phyloP scores from a whole-genome alignment of 1,140 invertebrate genomes.

The Oncopeltus fasciatus region DNA sequence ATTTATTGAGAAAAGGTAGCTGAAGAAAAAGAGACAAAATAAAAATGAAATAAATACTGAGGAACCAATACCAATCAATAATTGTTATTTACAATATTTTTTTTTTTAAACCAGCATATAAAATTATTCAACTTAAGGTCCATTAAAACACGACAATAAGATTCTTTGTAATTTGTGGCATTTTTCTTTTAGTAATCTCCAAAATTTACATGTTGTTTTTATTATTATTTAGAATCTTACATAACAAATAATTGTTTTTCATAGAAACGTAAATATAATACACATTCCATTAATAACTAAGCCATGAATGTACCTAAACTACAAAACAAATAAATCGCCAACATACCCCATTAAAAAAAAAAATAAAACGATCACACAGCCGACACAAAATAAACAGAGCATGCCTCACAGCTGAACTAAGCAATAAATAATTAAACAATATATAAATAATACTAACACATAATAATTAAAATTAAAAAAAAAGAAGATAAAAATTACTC shows the following conservation, averaged over 20 bases:
- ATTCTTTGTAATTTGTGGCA: too few species aligned
- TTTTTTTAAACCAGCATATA: too few species aligned
- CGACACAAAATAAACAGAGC: not conserved
- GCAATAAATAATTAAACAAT: not conserved
- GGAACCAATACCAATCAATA: constrained; percentile 18
- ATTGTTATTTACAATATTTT: too few species aligned
- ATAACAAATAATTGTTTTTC: not conserved
- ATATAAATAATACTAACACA: not conserved
- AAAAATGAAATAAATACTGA: constrained; percentile 17
- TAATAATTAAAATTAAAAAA: constrained; percentile 9
- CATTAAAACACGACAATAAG: too few species aligned
- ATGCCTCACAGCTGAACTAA: not conserved
- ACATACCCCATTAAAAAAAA: not conserved
- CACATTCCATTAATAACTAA: not conserved
- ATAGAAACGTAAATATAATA: not conserved
- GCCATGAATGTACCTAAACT: not conserved
- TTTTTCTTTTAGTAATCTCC: too few species aligned
- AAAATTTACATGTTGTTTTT: too few species aligned
- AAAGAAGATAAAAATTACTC: not conserved
- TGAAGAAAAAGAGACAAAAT: constrained; percentile 14
- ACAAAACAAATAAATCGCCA: not conserved
- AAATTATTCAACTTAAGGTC: too few species aligned
- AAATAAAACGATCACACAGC: constrained; percentile 3
- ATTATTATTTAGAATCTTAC: not conserved
- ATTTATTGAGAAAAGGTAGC: constrained; percentile 12